A percentile compares a stretch with the other conserved stretches of the same genome.
Evolutionary conservation across 2,113 vertebrate species (phyloP).

Genomic region (Petromus typicus): DNA sequence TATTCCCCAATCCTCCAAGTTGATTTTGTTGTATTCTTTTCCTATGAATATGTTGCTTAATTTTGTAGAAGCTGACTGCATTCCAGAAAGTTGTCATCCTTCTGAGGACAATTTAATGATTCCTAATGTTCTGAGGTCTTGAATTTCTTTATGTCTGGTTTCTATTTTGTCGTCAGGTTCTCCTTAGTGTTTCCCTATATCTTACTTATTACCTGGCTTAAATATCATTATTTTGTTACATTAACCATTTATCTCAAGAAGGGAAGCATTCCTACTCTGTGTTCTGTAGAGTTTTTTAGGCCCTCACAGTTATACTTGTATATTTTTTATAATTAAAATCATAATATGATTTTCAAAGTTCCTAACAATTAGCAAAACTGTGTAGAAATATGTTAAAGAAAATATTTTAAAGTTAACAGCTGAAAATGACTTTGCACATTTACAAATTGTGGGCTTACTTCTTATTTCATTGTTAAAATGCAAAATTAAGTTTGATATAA

Average conservation of each 20-base stretch:
- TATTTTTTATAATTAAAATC: slow-evolving; percentile 41
- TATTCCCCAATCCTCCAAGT: slow-evolving; percentile 57
- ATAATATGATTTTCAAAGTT: not conserved
- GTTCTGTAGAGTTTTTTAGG: not conserved
- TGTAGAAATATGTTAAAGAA: not conserved
- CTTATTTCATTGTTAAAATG: slow-evolving; percentile 11
- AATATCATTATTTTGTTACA: not conserved
- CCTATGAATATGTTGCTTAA: slow-evolving; percentile 44
- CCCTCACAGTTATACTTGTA: not conserved
- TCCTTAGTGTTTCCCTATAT: not conserved
- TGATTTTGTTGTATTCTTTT: slow-evolving; percentile 60
- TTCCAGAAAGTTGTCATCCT: slow-evolving; percentile 6
- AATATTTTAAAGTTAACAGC: not conserved
- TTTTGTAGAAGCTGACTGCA: slow-evolving; percentile 24
- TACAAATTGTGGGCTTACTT: not conserved
- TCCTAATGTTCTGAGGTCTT: not conserved
- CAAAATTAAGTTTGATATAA: not conserved
- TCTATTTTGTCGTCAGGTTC: not conserved
- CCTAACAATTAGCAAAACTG: not conserved
- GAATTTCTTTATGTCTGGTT: not conserved
- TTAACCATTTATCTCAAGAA: not conserved
- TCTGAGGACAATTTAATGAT: not conserved
- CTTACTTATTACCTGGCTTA: not conserved
- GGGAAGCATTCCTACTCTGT: not conserved
- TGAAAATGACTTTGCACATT: not conserved